phyloP scores from a whole-genome alignment of 2,888 invertebrate genomes.

The Heliconius erato region DNA sequence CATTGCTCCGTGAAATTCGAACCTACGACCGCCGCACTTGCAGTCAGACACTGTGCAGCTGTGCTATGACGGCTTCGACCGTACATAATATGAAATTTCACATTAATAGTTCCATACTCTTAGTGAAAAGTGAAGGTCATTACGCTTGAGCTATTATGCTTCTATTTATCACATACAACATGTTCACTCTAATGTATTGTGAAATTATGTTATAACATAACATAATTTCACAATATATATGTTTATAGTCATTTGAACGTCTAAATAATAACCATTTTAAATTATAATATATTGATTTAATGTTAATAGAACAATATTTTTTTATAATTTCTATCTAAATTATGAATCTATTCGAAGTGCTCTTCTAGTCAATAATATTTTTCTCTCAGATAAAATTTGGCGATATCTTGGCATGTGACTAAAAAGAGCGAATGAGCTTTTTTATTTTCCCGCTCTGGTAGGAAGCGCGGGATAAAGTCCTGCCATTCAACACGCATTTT shows the following conservation, averaged over 20 bases:
- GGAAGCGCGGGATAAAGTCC: neutral
- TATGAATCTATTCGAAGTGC: no score
- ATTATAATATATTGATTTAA: neutral
- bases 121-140: conserved; percentile 16
- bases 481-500: neutral
- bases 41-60: neutral
- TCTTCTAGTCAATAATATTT: no score
- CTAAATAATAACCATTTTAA: neutral
- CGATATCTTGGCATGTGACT: no score
- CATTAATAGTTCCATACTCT: neutral
- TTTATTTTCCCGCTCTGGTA: neutral
- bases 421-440: no score
- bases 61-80: neutral
- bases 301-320: neutral
- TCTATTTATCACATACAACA: neutral
- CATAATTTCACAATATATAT: neutral
- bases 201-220: neutral
- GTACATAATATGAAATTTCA: neutral
- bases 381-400: no score
- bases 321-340: no score
- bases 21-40: no score
- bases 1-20: no score
- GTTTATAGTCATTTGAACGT: neutral
- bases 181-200: neutral
- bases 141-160: neutral